These are phyloP conservation scores for Suricata suricatta DNA, from an alignment of 2,113 vertebrate genomes.

Conservation along the genomic window DNA sequence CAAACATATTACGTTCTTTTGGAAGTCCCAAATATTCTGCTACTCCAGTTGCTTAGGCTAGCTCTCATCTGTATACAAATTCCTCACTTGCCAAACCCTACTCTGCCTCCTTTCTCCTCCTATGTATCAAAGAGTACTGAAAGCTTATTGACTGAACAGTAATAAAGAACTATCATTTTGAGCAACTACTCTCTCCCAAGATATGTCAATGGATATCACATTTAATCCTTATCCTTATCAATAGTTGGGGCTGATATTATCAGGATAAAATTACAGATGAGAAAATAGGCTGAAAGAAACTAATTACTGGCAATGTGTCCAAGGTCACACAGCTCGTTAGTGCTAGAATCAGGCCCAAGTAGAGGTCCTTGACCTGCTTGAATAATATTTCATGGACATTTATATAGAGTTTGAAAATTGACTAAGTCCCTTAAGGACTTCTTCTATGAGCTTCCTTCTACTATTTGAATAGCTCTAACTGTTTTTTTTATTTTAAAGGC, in stretches of 20 bases:
- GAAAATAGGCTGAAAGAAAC: slow-evolving; percentile 14
- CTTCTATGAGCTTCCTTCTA: neutral
- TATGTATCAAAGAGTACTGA: neutral
- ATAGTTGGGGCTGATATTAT: neutral
- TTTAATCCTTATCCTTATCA: neutral
- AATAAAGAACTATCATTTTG: neutral
- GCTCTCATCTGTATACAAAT: neutral
- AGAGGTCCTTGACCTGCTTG: slow-evolving; percentile 17
- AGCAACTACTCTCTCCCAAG: neutral
- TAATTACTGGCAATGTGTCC: neutral
- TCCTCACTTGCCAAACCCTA: neutral
- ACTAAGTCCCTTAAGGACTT: neutral
- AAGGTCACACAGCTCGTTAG: slow-evolving; percentile 5
- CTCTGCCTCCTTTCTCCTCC: neutral
- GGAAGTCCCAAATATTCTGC: neutral
- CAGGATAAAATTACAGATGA: slow-evolving; percentile 18
- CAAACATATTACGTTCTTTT: neutral
- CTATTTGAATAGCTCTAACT: neutral
- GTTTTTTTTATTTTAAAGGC: neutral
- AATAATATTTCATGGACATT: slow-evolving; percentile 16
- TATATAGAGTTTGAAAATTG: neutral
- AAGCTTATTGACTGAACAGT: neutral
- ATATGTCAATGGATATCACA: neutral
- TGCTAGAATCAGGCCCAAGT: slow-evolving; percentile 3
- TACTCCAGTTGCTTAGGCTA: neutral